Conservation (phyloP, 2,888 invertebrate species). For the Cephus sareptanus region DNA sequence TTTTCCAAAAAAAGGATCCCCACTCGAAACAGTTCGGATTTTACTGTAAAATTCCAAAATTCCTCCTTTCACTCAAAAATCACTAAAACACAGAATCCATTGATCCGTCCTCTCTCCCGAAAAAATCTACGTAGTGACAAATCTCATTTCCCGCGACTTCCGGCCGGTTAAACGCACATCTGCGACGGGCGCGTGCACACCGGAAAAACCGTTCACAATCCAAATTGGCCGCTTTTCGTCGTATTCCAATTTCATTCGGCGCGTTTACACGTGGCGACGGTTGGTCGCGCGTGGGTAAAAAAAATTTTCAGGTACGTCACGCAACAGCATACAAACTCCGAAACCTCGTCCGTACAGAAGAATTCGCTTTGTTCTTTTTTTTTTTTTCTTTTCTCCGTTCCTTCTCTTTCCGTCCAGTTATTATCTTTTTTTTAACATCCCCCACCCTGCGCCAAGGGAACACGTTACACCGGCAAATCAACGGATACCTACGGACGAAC, state of each 20-base stretch:
- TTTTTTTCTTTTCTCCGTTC: not conserved
- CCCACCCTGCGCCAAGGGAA: constrained; percentile 7
- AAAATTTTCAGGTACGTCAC: not conserved
- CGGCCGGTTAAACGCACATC: not conserved
- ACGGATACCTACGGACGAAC: not conserved
- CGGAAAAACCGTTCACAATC: not conserved
- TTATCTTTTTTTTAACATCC: not conserved
- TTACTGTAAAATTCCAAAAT: not conserved
- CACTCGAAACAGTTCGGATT: not conserved
- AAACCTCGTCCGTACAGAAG: not conserved
- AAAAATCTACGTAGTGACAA: not conserved
- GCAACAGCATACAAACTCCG: too few relatives aligned
- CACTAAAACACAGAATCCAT: not conserved
- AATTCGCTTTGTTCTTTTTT: not conserved
- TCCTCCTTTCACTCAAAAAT: not conserved
- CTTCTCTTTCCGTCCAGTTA: not conserved
- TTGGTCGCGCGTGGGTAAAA: not conserved
- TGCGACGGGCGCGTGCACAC: not conserved
- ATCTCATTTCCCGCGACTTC: not conserved
- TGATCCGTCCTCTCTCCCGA: not conserved
- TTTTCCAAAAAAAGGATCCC: not conserved
- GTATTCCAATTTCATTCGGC: not conserved
- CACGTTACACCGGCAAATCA: not conserved
- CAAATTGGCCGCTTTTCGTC: not conserved
- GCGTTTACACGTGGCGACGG: not conserved